phyloP scores from a whole-genome alignment of 1,140 invertebrate species.

The Sycophila sp. region DNA sequence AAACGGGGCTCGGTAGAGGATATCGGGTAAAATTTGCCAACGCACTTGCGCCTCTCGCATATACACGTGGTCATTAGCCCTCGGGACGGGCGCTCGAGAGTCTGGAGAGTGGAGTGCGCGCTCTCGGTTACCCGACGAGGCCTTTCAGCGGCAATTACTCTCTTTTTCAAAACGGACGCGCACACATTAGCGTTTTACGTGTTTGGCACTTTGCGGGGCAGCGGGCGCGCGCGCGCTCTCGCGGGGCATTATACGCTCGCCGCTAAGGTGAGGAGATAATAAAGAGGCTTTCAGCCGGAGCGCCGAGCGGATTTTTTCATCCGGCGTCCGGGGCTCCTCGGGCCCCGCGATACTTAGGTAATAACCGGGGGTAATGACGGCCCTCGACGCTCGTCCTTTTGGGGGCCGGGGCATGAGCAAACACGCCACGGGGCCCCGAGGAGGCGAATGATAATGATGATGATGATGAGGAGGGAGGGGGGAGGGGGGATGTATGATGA shows the following conservation, averaged over 20 bases:
- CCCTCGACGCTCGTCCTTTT: constrained; percentile 44
- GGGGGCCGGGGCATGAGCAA: too few species aligned
- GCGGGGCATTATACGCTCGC: neutral
- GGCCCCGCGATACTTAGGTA: constrained; percentile 57
- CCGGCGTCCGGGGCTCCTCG: neutral
- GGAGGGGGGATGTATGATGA: constrained; percentile 52
- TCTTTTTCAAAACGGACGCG: neutral
- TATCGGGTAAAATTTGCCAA: too few species aligned
- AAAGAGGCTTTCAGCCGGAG: constrained; percentile 28
- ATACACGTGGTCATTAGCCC: too few species aligned
- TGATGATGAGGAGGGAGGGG: constrained; percentile 49
- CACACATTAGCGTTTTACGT: constrained; percentile 29
- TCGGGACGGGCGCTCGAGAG: too few species aligned
- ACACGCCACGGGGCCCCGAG: constrained; percentile 46
- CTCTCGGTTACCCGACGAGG: too few species aligned
- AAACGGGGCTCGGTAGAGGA: too few species aligned
- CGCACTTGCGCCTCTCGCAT: too few species aligned
- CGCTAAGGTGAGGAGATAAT: constrained; percentile 32
- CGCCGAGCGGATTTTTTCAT: constrained; percentile 28
- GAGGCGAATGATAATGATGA: constrained; percentile 41
- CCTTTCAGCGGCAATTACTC: constrained; percentile 22
- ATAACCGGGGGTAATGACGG: constrained; percentile 58
- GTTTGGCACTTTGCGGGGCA: neutral
- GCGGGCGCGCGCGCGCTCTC: neutral
- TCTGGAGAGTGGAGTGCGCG: too few species aligned